phyloP scores from a whole-genome alignment of 1,140 invertebrate genomes.

The Venturia canescens region DNA sequence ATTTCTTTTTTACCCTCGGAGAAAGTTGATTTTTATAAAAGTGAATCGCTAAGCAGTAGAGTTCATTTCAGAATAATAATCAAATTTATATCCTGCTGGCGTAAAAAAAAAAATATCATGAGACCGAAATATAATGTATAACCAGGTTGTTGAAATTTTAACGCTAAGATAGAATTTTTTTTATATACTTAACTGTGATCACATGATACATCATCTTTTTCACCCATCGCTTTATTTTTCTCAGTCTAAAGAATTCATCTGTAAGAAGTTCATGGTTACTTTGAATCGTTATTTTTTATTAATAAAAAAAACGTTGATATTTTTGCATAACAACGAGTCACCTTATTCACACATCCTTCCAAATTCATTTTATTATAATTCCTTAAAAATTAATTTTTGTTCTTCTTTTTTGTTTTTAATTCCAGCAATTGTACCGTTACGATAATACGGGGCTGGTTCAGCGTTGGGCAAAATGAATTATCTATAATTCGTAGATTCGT shows the following conservation, averaged over 20 bases:
- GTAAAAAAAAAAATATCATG: too few species aligned
- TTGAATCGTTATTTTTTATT: constrained; percentile 73
- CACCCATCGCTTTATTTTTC: constrained; percentile 20
- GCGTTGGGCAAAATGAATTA: neutral
- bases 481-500: neutral
- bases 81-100: too few species aligned
- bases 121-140: neutral
- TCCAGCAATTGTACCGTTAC: neutral
- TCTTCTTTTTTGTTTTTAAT: neutral
- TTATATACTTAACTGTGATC: constrained; percentile 67
- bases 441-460: neutral
- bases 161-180: constrained; percentile 59
- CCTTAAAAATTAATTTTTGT: neutral
- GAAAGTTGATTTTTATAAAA: too few species aligned
- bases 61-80: too few species aligned
- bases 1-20: too few species aligned
- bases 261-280: constrained; percentile 67
- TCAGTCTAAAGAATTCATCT: constrained; percentile 59
- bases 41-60: too few species aligned
- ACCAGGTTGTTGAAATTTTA: constrained; percentile 50
- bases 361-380: too few species aligned
- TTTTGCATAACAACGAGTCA: constrained; percentile 64
- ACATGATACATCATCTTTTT: constrained; percentile 48
- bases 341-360: constrained; percentile 35
- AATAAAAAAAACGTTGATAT: constrained; percentile 73